Conservation (phyloP, 2,113 vertebrate genomes). For the Phaethon lepturus region DNA sequence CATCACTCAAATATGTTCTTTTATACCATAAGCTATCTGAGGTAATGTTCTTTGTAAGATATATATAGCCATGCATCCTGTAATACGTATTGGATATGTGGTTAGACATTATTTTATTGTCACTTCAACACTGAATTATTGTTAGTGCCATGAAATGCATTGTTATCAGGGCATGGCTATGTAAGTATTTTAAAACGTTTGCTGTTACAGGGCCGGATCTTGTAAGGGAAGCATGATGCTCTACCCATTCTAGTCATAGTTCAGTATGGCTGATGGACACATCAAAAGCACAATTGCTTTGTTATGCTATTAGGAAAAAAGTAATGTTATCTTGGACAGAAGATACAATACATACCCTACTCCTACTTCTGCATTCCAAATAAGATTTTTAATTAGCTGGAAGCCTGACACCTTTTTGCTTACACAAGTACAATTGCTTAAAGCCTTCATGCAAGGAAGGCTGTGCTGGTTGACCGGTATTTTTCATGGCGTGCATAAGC, state of each 20-base stretch:
- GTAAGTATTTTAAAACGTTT: background rate
- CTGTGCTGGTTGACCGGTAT: background rate
- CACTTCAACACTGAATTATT: background rate
- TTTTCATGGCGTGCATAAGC: background rate
- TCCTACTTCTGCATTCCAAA: background rate
- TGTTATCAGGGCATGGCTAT: background rate
- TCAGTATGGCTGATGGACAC: background rate
- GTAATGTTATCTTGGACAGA: too few species aligned
- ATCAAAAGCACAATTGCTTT: background rate
- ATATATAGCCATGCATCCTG: rapidly evolving
- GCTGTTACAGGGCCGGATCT: background rate
- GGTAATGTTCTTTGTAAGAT: background rate
- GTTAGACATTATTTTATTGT: background rate
- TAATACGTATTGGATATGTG: background rate
- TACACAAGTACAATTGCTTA: background rate
- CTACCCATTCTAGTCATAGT: background rate
- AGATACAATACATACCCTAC: background rate
- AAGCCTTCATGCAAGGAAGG: background rate
- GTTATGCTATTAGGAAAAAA: background rate
- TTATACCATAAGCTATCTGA: background rate
- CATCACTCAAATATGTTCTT: background rate
- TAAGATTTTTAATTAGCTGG: background rate
- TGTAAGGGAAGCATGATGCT: background rate
- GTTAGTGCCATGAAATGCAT: background rate
- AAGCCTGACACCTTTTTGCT: background rate